These are phyloP conservation scores for Taphrorychus bicolor DNA, from an alignment of 2,888 invertebrate genomes.

Conservation along the genomic window DNA sequence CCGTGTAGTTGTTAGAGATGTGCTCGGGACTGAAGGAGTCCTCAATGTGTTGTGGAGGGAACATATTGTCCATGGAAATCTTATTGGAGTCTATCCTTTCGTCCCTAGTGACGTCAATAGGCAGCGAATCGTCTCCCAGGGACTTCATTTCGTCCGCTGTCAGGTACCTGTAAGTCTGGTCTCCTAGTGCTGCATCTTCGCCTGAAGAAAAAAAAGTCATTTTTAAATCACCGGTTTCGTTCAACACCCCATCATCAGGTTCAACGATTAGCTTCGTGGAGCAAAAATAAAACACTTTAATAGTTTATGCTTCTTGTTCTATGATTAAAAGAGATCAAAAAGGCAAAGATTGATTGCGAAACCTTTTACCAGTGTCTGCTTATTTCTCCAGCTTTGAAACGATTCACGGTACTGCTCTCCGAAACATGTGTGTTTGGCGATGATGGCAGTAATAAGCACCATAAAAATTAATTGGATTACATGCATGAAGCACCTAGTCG, in stretches of 20 bases:
- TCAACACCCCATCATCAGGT: too few relatives aligned
- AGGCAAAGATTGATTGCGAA: background rate
- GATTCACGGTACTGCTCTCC: too few relatives aligned
- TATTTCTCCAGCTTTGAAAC: background rate
- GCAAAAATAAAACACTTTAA: too few relatives aligned
- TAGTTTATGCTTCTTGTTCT: too few relatives aligned
- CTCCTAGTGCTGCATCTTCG: slow-evolving; percentile 90
- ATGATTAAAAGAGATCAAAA: background rate
- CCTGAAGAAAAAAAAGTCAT: slow-evolving; percentile 63
- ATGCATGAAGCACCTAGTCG: background rate
- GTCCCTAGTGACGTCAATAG: slow-evolving; percentile 92
- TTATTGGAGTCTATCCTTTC: slow-evolving; percentile 79
- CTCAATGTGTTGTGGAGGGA: slow-evolving; percentile 66
- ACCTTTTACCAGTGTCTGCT: background rate
- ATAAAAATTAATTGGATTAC: slow-evolving; percentile 3
- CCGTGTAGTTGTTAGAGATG: slow-evolving; percentile 61
- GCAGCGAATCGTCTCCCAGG: slow-evolving; percentile 89
- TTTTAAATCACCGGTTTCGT: too few relatives aligned
- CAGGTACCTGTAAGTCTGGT: slow-evolving; percentile 89
- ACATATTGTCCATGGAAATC: slow-evolving; percentile 62
- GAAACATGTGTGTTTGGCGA: background rate
- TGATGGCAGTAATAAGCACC: background rate
- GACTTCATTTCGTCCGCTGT: slow-evolving; percentile 97
- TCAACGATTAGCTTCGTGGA: too few relatives aligned
- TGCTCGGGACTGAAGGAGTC: slow-evolving; percentile 71